Evolutionary conservation across 2,797 vertebrate species (phyloP).

Genomic region (Eospalax fontanierii): DNA sequence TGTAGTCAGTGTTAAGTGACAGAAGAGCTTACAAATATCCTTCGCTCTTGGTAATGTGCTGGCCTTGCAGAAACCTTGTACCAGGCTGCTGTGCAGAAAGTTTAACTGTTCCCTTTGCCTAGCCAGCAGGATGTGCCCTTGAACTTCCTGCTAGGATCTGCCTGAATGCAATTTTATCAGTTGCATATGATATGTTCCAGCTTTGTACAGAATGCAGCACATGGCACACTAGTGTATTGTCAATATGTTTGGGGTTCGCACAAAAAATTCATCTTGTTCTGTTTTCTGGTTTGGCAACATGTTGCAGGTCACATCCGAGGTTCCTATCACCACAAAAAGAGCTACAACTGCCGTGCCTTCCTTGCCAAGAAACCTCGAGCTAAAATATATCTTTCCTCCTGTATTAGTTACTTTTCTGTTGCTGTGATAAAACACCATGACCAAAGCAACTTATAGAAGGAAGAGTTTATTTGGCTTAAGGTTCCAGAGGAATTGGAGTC

Average conservation of each 20-base stretch:
- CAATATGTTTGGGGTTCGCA: background rate
- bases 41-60: background rate
- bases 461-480: too few species aligned
- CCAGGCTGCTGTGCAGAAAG: background rate
- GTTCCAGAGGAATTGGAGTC: too few species aligned
- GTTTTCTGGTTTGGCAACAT: background rate
- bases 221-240: background rate
- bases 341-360: background rate
- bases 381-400: background rate
- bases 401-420: too few species aligned
- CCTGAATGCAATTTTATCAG: background rate
- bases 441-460: too few species aligned
- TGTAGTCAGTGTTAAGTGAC: background rate
- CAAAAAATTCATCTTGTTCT: background rate
- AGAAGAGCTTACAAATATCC: background rate
- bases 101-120: background rate
- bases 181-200: background rate
- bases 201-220: background rate
- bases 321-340: background rate
- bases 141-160: background rate
- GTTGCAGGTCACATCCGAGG: background rate
- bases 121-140: background rate
- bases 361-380: background rate
- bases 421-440: too few species aligned
- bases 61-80: background rate